These are phyloP conservation scores for Aplidium turbinatum DNA, from an alignment of 23 tunicate species.

Conservation along the genomic window DNA sequence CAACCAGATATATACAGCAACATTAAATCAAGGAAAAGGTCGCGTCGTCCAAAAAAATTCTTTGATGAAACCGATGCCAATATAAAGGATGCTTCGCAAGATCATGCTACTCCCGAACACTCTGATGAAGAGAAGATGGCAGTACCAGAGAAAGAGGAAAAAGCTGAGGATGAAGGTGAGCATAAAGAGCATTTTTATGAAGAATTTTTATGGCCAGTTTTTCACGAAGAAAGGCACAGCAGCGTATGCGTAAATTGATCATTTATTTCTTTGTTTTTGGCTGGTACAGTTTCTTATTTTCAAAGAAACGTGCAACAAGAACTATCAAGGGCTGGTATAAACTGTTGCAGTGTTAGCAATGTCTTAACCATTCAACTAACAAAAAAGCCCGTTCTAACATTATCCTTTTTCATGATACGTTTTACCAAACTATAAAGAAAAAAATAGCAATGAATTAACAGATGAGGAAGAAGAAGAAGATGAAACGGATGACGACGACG, in stretches of 20 bases:
- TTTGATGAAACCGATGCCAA: constrained; percentile 34
- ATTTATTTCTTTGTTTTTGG: not conserved
- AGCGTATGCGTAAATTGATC: not conserved
- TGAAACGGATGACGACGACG: constrained; percentile 15
- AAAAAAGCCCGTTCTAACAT: no score
- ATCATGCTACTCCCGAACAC: not conserved
- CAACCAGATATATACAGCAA: constrained; percentile 79
- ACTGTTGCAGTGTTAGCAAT: no score
- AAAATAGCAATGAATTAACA: not conserved
- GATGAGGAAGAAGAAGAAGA: constrained; percentile 29
- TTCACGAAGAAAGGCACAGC: not conserved
- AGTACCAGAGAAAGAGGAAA: constrained; percentile 20
- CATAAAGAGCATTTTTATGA: no score
- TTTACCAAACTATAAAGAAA: not conserved
- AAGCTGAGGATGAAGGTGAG: constrained; percentile 41
- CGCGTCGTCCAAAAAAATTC: constrained; percentile 37
- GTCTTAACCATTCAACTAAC: no score
- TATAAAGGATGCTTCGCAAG: not conserved
- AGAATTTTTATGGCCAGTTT: constrained; percentile 1
- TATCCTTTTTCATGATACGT: no score
- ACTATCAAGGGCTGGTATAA: no score
- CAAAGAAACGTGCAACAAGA: no score
- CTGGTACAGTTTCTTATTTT: no score
- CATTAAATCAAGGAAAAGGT: constrained; percentile 59
- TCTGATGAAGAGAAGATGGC: not conserved